A percentile compares a stretch with the other conserved stretches of the same genome.
phyloP scores from a whole-genome alignment of 2,113 vertebrate species.

The Centropristis striata region DNA sequence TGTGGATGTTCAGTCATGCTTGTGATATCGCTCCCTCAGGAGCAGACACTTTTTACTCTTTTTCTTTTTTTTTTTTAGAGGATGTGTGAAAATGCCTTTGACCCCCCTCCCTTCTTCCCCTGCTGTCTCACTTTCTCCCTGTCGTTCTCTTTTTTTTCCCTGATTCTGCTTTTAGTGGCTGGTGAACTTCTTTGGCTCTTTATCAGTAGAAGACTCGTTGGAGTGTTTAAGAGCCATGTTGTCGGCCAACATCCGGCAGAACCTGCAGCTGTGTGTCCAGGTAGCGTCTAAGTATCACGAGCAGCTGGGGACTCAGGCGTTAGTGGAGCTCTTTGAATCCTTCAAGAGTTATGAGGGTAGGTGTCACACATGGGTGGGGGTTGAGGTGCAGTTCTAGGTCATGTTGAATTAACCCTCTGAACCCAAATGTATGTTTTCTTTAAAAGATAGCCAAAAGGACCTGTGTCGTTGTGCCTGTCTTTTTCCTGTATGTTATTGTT shows the following conservation, averaged over 20 bases:
- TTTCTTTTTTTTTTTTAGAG: neutral
- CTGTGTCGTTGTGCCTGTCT: too few relatives aligned
- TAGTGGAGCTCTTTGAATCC: conserved; percentile 95
- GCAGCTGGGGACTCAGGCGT: conserved; percentile 90
- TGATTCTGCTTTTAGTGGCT: conserved; percentile 87
- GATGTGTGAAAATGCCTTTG: conserved; percentile 18
- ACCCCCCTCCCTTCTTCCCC: neutral
- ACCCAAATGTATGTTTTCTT: too few relatives aligned
- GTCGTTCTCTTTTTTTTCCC: neutral
- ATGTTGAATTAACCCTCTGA: neutral
- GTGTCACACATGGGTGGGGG: conserved; percentile 9
- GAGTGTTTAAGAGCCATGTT: conserved; percentile 94
- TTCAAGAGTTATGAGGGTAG: conserved; percentile 96
- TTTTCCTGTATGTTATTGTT: too few relatives aligned
- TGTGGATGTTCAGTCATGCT: neutral
- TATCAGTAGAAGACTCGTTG: conserved; percentile 93
- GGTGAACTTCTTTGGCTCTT: conserved; percentile 92
- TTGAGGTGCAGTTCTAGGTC: neutral
- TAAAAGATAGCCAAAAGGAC: too few relatives aligned
- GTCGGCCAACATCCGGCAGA: conserved; percentile 93
- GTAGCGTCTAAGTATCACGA: conserved; percentile 95
- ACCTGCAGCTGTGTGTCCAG: conserved; percentile 93
- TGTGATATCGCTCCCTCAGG: neutral
- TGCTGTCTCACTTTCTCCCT: neutral
- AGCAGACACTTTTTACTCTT: neutral